Evolutionary conservation across 2,888 invertebrate genomes (phyloP).

Genomic region (Aspidiotus destructor): DNA sequence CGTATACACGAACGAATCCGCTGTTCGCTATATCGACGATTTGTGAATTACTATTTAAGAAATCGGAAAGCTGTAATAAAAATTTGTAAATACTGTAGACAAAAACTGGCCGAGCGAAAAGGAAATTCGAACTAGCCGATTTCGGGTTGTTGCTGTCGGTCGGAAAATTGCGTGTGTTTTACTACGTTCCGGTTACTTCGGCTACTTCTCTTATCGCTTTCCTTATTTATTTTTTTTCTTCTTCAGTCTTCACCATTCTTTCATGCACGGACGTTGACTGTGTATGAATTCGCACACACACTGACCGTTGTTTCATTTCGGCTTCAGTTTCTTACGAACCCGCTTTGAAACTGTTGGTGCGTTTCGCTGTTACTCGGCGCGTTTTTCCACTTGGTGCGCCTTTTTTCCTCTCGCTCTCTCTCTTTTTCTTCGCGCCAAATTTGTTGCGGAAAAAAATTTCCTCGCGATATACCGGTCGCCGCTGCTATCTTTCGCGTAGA

Average conservation of each 20-base stretch:
- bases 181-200: background rate
- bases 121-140: too few relatives aligned
- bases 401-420: too few relatives aligned
- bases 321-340: conserved; percentile 27
- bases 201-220: background rate
- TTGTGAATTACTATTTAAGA: too few relatives aligned
- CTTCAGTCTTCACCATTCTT: background rate
- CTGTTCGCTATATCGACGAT: too few relatives aligned
- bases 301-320: conserved; percentile 17
- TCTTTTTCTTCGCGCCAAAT: background rate
- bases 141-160: too few relatives aligned
- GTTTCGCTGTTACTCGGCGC: background rate
- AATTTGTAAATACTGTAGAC: too few relatives aligned
- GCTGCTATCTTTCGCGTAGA: too few relatives aligned
- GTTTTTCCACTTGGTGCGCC: conserved; percentile 15
- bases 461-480: too few relatives aligned
- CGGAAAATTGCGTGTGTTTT: conserved; percentile 16
- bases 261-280: conserved; percentile 25
- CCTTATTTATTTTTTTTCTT: background rate
- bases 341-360: conserved; percentile 21
- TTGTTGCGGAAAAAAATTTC: conserved; percentile 12
- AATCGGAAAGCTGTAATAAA: too few relatives aligned
- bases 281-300: conserved; percentile 9
- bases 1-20: background rate
- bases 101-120: too few relatives aligned